A percentile compares a stretch with the other conserved stretches of the same genome.
Conservation (phyloP, 2,113 vertebrate species). For the Podiceps cristatus region DNA sequence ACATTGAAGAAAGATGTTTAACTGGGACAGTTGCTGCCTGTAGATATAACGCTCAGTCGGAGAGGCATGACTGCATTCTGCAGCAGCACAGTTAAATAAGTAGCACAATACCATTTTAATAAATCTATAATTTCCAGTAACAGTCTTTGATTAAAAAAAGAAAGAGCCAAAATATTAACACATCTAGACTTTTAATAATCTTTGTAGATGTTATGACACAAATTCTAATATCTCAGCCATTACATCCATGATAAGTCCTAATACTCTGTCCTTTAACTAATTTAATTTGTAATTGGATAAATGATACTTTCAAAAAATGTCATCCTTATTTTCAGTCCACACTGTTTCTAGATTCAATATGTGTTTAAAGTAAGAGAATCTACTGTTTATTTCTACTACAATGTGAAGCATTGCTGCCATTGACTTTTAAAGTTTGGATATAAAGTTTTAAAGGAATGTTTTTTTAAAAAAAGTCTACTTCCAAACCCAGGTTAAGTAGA, state of each 20-base stretch:
- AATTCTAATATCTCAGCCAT: not conserved
- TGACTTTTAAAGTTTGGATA: not conserved
- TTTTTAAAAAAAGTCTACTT: not conserved
- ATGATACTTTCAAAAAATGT: not conserved
- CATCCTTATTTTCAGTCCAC: not conserved
- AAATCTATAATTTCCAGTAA: not conserved
- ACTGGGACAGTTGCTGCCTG: not conserved
- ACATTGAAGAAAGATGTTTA: not conserved
- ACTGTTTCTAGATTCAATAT: not conserved
- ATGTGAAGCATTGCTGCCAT: accelerated
- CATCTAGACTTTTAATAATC: not conserved
- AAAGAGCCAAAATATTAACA: not conserved
- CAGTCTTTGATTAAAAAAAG: not conserved
- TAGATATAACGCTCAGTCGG: not conserved
- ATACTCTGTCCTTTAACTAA: not conserved
- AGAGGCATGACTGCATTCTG: not conserved
- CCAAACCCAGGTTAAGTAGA: not conserved
- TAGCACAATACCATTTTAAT: not conserved
- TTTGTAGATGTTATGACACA: not conserved
- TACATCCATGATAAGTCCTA: not conserved
- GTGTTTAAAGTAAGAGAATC: not conserved
- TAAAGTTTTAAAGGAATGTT: not conserved
- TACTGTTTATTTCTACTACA: not conserved
- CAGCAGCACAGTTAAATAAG: not conserved
- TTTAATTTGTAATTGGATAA: not conserved